Percentiles rank a stretch among this genome's conserved stretches.
Evolutionary conservation across 2,113 vertebrate species (phyloP).

Genomic region (Antechinus stuartii): DNA sequence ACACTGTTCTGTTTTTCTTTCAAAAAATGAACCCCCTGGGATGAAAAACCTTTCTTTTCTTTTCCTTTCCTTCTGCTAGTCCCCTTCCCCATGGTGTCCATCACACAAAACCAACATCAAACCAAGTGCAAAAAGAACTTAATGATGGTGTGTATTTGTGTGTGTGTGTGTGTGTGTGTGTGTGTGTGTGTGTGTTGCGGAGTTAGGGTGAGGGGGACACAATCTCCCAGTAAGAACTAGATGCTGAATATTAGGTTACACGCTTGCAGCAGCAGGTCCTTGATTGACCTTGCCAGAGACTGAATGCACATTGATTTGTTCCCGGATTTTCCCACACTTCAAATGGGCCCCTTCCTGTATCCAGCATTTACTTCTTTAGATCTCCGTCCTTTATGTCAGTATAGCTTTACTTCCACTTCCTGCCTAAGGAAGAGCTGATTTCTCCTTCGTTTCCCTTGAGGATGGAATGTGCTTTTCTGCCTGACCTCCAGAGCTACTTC

Average conservation of each 20-base stretch:
- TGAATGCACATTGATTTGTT: not conserved
- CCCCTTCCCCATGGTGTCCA: not conserved
- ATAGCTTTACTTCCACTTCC: constrained; percentile 8
- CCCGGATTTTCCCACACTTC: not conserved
- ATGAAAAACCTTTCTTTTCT: not conserved
- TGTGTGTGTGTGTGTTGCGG: too few species aligned
- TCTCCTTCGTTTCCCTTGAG: not conserved
- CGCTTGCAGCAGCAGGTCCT: not conserved
- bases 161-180: too few species aligned
- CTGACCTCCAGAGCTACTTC: not conserved
- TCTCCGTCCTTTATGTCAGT: not conserved
- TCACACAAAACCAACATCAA: not conserved
- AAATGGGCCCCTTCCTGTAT: not conserved
- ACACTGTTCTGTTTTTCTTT: not conserved
- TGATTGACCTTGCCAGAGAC: not conserved
- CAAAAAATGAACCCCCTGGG: not conserved
- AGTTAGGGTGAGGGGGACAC: too few species aligned
- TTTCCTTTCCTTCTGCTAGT: not conserved
- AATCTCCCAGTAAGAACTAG: not conserved
- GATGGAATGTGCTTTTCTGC: not conserved
- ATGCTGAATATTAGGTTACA: not conserved
- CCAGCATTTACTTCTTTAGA: not conserved
- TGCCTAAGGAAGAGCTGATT: not conserved
- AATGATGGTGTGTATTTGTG: not conserved
- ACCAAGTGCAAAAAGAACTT: not conserved